A percentile compares a stretch with the other conserved stretches of the same genome.
These are phyloP conservation scores for Phasianus colchicus DNA, from an alignment of 2,113 vertebrate species.

Conservation along the genomic window DNA sequence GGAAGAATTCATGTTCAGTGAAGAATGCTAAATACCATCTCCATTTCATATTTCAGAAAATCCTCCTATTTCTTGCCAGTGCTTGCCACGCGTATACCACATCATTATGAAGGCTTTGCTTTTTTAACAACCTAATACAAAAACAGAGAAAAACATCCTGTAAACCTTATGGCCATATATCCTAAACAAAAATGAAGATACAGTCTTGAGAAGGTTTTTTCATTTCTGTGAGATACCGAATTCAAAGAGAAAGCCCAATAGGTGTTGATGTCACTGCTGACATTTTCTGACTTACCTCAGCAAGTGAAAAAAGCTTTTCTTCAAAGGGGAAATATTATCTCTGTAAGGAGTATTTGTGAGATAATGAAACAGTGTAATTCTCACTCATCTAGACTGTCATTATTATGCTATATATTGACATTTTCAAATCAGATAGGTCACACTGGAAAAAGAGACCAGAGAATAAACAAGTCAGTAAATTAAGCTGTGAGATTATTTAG, in stretches of 20 bases:
- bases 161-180: neutral
- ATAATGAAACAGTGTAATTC: neutral
- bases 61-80: neutral
- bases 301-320: neutral
- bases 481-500: neutral
- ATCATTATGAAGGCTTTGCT: neutral
- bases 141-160: neutral
- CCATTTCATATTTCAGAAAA: neutral
- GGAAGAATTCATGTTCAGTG: neutral
- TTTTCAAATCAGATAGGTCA: neutral
- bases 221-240: neutral
- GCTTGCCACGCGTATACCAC: neutral
- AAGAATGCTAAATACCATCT: neutral
- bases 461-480: neutral
- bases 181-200: neutral
- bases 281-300: neutral
- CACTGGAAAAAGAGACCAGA: neutral
- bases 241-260: neutral
- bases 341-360: neutral
- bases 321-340: neutral
- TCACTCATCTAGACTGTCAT: neutral
- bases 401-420: neutral
- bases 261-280: neutral
- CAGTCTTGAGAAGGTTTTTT: neutral
- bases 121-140: neutral